Percentiles rank a stretch among this genome's conserved stretches.
Conservation (phyloP, 1,140 invertebrate species). For the Conopomorpha cramerella region DNA sequence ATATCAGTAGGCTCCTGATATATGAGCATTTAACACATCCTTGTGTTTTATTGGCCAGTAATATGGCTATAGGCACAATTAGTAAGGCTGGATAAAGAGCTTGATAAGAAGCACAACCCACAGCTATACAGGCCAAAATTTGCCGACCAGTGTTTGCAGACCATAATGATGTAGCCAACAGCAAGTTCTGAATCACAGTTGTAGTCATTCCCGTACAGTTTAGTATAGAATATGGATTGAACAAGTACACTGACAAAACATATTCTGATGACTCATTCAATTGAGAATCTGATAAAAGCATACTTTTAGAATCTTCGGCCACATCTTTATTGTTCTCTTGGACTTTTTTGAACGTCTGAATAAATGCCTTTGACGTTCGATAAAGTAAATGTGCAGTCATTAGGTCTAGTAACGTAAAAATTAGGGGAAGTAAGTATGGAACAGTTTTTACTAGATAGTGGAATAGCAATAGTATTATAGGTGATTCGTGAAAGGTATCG, state of each 20-base stretch:
- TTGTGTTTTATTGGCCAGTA: conserved; percentile 45
- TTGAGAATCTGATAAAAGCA: conserved; percentile 64
- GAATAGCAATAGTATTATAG: conserved; percentile 72
- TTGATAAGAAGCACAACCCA: conserved; percentile 81
- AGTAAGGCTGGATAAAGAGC: conserved; percentile 86
- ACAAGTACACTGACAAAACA: conserved; percentile 82
- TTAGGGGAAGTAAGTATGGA: conserved; percentile 60
- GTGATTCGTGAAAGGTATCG: conserved; percentile 91
- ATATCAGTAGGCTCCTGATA: conserved; percentile 44
- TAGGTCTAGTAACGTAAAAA: conserved; percentile 78
- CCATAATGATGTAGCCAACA: conserved; percentile 72
- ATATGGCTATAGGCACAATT: conserved; percentile 74
- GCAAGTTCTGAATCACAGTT: conserved; percentile 86
- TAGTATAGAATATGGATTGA: conserved; percentile 90
- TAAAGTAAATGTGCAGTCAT: conserved; percentile 74
- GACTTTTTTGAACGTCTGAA: conserved; percentile 49
- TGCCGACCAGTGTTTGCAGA: conserved; percentile 70
- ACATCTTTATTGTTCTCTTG: conserved; percentile 57
- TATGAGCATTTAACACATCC: conserved; percentile 57
- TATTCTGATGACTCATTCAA: conserved; percentile 64
- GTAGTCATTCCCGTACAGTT: conserved; percentile 92
- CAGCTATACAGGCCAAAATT: conserved; percentile 64
- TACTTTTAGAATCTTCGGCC: conserved; percentile 62
- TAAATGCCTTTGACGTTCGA: conserved; percentile 69
- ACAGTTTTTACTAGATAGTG: conserved; percentile 71